Evolutionary conservation across 2,888 invertebrate genomes (phyloP), one percentile per base, ranked within the genome.

Genomic region (Microctonus aethiopoides): DNA sequence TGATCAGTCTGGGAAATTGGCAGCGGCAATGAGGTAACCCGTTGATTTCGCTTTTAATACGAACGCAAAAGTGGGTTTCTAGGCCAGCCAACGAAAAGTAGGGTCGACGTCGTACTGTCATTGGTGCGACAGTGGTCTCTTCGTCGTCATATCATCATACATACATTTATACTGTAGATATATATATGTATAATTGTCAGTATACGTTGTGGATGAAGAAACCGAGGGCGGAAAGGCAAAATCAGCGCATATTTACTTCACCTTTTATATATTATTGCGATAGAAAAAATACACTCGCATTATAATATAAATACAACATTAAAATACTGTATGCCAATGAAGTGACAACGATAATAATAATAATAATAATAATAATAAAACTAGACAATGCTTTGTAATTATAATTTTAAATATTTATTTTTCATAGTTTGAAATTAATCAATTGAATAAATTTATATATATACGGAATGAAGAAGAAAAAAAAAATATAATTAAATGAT

Each of bases 21-120:
- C 73, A 75, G 70, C 74, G 61, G 54, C 72, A 72, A 72, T 75
- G 71, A 74, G 72, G 78, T 74, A 76, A 77, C 76, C 72, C 76
- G 77, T 78, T 74, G 82, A 81, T 82, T 81, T 82, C 82, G 80
- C 80, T 82, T 82, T 82, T 82, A 82, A 82, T 82, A 82, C 75
- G 77, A 77, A 77, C 71, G n/a, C n/a, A 79, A 81, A 82, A 81
- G 80, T 81, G 74, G 82, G 82, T 82, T 82, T 82, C 72, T 82
- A 73, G 82, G 81, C 79, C 80, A 79, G 70, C 68, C 70, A 71
- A 76, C 76, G 78, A 80, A 80, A 80, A 76, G 76, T 74, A 74
- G 75, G 72, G 72, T 72, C 76, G 74, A 67, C 67, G 67, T 51
- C n/a, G 62, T 7, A 29, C 7, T 7, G 7, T 29, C 29, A 29